These are phyloP conservation scores for Xiphias gladius DNA, from an alignment of 2,113 vertebrate species.

Conservation along the genomic window DNA sequence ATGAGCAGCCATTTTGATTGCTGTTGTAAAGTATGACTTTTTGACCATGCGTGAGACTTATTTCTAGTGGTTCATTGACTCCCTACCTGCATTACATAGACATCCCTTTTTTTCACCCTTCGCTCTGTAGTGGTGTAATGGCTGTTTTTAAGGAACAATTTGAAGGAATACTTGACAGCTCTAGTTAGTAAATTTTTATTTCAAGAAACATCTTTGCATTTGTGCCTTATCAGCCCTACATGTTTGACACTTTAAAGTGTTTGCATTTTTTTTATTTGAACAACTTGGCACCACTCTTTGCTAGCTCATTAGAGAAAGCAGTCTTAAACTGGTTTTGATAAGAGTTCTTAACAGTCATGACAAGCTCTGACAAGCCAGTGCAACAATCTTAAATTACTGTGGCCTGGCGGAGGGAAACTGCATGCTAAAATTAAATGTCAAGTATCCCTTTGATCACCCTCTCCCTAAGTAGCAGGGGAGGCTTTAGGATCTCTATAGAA, in stretches of 20 bases:
- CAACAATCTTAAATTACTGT: constrained; percentile 24
- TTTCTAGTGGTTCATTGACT: neutral
- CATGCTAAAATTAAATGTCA: constrained; percentile 51
- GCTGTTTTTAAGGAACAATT: neutral
- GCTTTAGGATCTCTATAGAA: constrained; percentile 3
- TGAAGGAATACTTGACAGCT: constrained; percentile 41
- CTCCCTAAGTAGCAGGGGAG: neutral
- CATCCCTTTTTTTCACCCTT: neutral
- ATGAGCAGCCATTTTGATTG: constrained; percentile 6
- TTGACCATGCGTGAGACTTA: neutral
- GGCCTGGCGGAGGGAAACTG: constrained; percentile 37
- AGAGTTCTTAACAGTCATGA: constrained; percentile 13
- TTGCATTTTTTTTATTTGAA: constrained; percentile 11
- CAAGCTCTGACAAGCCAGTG: constrained; percentile 16
- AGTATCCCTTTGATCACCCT: constrained; percentile 45
- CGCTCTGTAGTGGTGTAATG: constrained; percentile 1
- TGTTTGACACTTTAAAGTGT: constrained; percentile 30
- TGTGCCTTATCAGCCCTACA: constrained; percentile 15
- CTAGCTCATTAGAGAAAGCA: constrained; percentile 26
- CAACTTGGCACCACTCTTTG: neutral
- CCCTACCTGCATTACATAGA: neutral
- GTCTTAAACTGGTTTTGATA: constrained; percentile 15
- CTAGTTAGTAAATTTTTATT: neutral
- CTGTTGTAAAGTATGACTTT: neutral
- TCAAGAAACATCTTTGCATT: constrained; percentile 1